Evolutionary conservation across 2,888 invertebrate genomes (phyloP), one percentile per base, ranked within the genome.

Genomic region (Apamea monoglypha): DNA sequence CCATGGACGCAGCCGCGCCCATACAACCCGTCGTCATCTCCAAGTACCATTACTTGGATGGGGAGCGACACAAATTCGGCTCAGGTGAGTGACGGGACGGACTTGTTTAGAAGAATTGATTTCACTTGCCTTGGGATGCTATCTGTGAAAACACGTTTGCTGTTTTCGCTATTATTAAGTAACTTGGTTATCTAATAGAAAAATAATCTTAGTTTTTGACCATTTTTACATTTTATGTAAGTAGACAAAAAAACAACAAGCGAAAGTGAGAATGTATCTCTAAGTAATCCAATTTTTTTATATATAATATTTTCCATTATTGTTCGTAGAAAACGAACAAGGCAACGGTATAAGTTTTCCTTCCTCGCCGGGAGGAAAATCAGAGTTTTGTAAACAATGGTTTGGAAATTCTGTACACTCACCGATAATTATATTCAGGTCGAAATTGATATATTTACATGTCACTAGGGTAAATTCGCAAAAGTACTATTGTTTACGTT

Each of bases 11-110:
- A 10, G 98, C 98, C 92, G 98, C 98, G 81, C 98, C 99, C 8
- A 98, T 99, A 83, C 98, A 99, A 91, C 99, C 99, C 0, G 98
- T 99, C 1, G 98, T 99, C 44, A 98, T 99, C 80, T 99, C 99
- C 14, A 96, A 98, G 91, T 99, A 99, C 94, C 97, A 98, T 88
- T 98, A 98, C 93, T 95, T 98, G 76, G 98, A 98, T 88, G 93
- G 95, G 36, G 96, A 97, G 83, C 94, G 96, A 82, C 97, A 97
- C 88, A 96, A 97, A 84, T 98, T 98, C 92, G 97, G 97, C 81
- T 97, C 97, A 93, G 98, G 98, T 98, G 93, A 89, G 93, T 89
- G 66, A 76, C 61, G 4, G 66, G 64, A 63, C 29, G 1, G 16
- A 71, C 36, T 50, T 70, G 68, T 63, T 81, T 50, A 2, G 32